Evolutionary conservation across 2,113 vertebrate genomes (phyloP), one percentile per base, ranked within the genome.

Genomic region (Hyla sarda): DNA sequence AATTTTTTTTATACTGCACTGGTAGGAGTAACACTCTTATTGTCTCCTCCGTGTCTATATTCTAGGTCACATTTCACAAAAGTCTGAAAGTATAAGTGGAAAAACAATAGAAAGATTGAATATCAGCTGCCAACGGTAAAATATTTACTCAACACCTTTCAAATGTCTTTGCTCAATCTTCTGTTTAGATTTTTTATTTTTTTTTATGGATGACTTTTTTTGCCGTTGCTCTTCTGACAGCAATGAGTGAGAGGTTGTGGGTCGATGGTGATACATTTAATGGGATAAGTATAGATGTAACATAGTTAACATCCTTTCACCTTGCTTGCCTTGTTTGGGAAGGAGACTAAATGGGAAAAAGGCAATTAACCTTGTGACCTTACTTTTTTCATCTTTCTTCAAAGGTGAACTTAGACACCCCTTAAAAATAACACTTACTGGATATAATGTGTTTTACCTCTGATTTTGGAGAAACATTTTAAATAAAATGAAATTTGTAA

Each of bases 261-360:
- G 82, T 84, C 82, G 71, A 84, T 84, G 32, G 52, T 60, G 65
- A 84, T 84, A 60, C 37, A 84, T 74, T 72, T 84, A 84, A 84
- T 84, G 82, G 71, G 82, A 84, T 84, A 84, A 60, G 82, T 74
- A 37, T 73, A 74, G 52, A 58, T 84, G 82, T 84, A 84, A 84
- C 69, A 3, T 74, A 69, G 82, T 84, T 84, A 84, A 84, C 82
- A 84, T 84, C 23, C 50, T 58, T 72, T 84, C 82, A 84, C 82
- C 82, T 84, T 60, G 71, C 52, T 41, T 37, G 50, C 71, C 82
- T 58, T 74, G 50, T 71, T 73, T 30, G 50, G 52, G 41, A 73
- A 28, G 34, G 71, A 41, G 71, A 45, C 82, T 84, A 84, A 84
- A 84, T 84, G 71, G 82, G 71, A 84, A 75, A 84, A 84, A 84